phyloP scores from a whole-genome alignment of 2,888 invertebrate genomes.

The Acronicta aceris region DNA sequence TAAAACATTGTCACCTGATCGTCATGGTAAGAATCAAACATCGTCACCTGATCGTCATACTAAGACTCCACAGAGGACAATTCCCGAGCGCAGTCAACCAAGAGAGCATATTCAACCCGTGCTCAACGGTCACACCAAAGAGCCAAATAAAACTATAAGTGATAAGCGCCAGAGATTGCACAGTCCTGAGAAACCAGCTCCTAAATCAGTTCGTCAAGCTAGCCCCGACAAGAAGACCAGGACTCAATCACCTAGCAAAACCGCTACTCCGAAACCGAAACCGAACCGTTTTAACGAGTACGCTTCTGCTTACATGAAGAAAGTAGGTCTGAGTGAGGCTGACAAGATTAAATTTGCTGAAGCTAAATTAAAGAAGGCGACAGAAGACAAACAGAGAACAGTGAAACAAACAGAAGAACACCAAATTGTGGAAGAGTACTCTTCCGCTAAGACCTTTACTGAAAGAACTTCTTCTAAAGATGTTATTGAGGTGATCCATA shows the following conservation, averaged over 20 bases:
- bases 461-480: conserved; percentile 77
- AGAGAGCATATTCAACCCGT: conserved; percentile 59
- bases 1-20: conserved; percentile 70
- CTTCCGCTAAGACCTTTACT: conserved; percentile 63
- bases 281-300: conserved; percentile 83
- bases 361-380: conserved; percentile 64
- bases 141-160: conserved; percentile 56
- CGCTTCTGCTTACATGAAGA: conserved; percentile 86
- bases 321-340: conserved; percentile 78
- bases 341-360: conserved; percentile 73
- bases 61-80: conserved; percentile 58
- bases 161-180: conserved; percentile 65
- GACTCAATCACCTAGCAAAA: conserved; percentile 77
- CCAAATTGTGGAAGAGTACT: conserved; percentile 64
- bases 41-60: conserved; percentile 68
- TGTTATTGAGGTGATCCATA: conserved; percentile 68
- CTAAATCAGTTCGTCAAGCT: conserved; percentile 69
- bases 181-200: conserved; percentile 73
- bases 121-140: conserved; percentile 72
- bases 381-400: conserved; percentile 58
- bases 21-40: conserved; percentile 51
- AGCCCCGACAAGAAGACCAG: conserved; percentile 82
- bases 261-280: conserved; percentile 72
- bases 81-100: conserved; percentile 56
- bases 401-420: conserved; percentile 63